These are phyloP conservation scores for Leptoteleia sp. DNA, from an alignment of 1,140 invertebrate genomes.

Conservation along the genomic window DNA sequence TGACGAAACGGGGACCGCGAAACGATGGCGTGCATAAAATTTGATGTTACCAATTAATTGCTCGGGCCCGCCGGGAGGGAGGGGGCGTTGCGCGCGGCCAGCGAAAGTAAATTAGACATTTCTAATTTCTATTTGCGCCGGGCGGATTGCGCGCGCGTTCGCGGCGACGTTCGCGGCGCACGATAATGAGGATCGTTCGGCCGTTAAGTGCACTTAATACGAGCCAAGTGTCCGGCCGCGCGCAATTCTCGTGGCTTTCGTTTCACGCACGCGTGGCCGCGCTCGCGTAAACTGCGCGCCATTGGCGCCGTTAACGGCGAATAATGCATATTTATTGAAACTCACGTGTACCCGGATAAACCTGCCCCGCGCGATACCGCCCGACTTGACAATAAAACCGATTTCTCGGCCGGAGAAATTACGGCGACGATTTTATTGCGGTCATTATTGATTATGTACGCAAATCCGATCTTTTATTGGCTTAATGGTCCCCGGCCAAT, in stretches of 20 bases:
- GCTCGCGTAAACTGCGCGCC: slow-evolving; percentile 54
- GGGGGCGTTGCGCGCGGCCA: slow-evolving; percentile 10
- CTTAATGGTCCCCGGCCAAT: slow-evolving; percentile 26
- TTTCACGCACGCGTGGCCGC: slow-evolving; percentile 60
- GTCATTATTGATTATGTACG: slow-evolving; percentile 40
- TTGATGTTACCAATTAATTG: slow-evolving; percentile 23
- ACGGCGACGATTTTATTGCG: slow-evolving; percentile 45
- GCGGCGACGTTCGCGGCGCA: slow-evolving; percentile 31
- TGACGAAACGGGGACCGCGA: not conserved
- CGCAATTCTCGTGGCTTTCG: slow-evolving; percentile 55
- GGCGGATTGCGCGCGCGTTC: slow-evolving; percentile 3
- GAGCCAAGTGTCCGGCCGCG: slow-evolving; percentile 45
- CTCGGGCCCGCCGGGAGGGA: slow-evolving; percentile 9
- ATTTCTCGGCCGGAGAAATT: slow-evolving; percentile 37
- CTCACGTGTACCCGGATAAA: slow-evolving; percentile 47
- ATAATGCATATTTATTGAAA: slow-evolving; percentile 61
- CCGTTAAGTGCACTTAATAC: slow-evolving; percentile 58
- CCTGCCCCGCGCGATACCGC: slow-evolving; percentile 19
- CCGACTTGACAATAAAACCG: slow-evolving; percentile 41
- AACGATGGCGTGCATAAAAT: slow-evolving; percentile 27
- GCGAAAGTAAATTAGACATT: slow-evolving; percentile 56
- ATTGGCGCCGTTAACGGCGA: slow-evolving; percentile 56
- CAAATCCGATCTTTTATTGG: slow-evolving; percentile 53
- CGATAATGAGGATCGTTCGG: slow-evolving; percentile 58
- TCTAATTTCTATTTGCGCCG: slow-evolving; percentile 54